Base-by-base conservation (phyloP, 2,888 invertebrate genomes). In the Tenthredo livida region DNA sequence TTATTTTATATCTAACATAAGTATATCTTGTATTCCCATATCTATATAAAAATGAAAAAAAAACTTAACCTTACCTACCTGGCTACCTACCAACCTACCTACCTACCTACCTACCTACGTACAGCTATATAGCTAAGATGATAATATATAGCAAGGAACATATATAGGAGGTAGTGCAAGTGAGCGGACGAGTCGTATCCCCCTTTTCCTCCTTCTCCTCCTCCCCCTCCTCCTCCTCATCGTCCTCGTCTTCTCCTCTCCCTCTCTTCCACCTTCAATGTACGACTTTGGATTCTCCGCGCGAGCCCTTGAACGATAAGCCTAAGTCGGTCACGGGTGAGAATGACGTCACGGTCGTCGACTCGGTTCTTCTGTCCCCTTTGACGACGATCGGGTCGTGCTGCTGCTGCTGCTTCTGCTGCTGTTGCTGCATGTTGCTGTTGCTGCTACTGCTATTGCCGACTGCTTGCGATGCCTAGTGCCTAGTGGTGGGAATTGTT, bases 251-350 rank as follows among this genome's bases (percentile, higher is more conserved):
- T 17, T 43, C 78, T 72, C 77, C 7, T 37, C 61, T 80, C 58
- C 37, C 80, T 15, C 37, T 77, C 33, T 21, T n/a, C 40, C 40
- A 25, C 40, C 21, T 21, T 58, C 33, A 17, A 72, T 25, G 61
- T 70, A 70, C 83, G 83, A 83, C 83, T 83, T 83, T 83, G 83
- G 83, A 83, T 67, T 83, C 83, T 67, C 80, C 80, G 72, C 72
- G 17, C 67, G 83, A 83, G 83, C 83, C 70, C 83, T 65, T 83
- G 83, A 83, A 83, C 83, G 83, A 83, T 83, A 83, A 83, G 83
- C 83, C 83, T 83, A 83, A 83, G 83, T 83, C 83, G 83, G 83
- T 83, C 83, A 83, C 83, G 83, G 83, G 70, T 83, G 83, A 67
- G 83, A 50, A 83, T 83, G 83, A 83, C 83, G 83, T 83, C 83